Conservation (phyloP, 1,140 invertebrate species). For the Plectrocnemia conspersa region DNA sequence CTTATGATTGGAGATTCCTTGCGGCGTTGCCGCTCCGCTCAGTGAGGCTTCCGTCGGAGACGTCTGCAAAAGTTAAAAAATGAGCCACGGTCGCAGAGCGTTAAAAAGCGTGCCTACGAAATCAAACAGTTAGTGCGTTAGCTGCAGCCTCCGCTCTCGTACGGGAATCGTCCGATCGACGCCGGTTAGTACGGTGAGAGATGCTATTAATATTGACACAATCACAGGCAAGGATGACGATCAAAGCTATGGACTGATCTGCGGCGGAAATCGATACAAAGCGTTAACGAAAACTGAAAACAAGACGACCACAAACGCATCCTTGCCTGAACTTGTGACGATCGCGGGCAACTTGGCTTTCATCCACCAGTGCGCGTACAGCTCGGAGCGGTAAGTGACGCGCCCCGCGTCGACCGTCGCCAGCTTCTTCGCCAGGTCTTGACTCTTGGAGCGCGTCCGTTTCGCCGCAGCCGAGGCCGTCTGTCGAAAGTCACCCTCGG, state of each 20-base stretch:
- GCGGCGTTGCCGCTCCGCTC: conserved; percentile 29
- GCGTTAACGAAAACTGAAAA: conserved; percentile 18
- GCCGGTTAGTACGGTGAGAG: conserved; percentile 45
- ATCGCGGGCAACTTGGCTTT: conserved; percentile 73
- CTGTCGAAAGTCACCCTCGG: neutral
- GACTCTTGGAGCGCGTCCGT: conserved; percentile 43
- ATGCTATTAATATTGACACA: conserved; percentile 37
- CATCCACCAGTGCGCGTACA: conserved; percentile 90
- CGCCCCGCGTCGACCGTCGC: conserved; percentile 42
- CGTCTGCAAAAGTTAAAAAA: conserved; percentile 26
- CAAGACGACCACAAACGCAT: conserved; percentile 42
- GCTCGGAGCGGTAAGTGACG: conserved; percentile 68
- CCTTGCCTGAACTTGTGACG: conserved; percentile 61
- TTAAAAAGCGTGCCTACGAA: too few species aligned
- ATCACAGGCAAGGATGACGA: conserved; percentile 55
- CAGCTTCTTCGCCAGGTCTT: conserved; percentile 47
- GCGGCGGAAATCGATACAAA: neutral
- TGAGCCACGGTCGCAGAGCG: too few species aligned
- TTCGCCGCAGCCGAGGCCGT: neutral
- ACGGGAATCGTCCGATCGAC: conserved; percentile 32
- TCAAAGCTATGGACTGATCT: conserved; percentile 47
- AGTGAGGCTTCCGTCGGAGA: conserved; percentile 21
- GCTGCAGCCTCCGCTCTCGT: neutral
- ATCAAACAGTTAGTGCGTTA: too few species aligned
- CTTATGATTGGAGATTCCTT: conserved; percentile 51